These are phyloP conservation scores for Leptura quadrifasciata DNA, from an alignment of 2,888 invertebrate genomes.

Conservation along the genomic window DNA sequence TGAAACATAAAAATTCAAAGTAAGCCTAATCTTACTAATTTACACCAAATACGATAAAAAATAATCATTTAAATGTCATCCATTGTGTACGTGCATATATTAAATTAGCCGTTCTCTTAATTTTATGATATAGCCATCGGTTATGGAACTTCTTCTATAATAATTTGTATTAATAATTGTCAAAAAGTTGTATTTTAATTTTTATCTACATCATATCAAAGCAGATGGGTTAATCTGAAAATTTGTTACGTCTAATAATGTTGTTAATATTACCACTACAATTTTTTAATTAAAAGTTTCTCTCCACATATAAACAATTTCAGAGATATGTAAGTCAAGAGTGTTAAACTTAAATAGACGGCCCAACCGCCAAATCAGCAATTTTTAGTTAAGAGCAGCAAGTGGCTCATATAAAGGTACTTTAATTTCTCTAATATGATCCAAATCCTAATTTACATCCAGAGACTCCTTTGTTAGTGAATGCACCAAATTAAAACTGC, in stretches of 20 bases:
- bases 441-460: too few relatives aligned
- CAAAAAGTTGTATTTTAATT: conserved; percentile 3
- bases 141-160: conserved; percentile 18
- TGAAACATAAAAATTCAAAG: conserved; percentile 30
- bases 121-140: neutral
- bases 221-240: conserved; percentile 9
- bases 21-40: conserved; percentile 29
- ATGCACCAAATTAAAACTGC: too few relatives aligned
- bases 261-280: neutral
- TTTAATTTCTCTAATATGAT: too few relatives aligned
- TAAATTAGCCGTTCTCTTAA: conserved; percentile 1
- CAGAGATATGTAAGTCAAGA: too few relatives aligned
- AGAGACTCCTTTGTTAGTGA: too few relatives aligned
- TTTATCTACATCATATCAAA: conserved; percentile 12
- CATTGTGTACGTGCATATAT: conserved; percentile 27
- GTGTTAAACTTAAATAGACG: too few relatives aligned
- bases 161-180: conserved; percentile 35
- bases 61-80: conserved; percentile 8
- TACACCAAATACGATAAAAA: conserved; percentile 27
- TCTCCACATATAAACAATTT: too few relatives aligned
- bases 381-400: too few relatives aligned
- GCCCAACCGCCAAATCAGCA: too few relatives aligned
- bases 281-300: neutral
- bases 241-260: conserved; percentile 20
- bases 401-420: too few relatives aligned